Conservation (phyloP, 1,140 invertebrate species). For the Globodera ellingtonae region DNA sequence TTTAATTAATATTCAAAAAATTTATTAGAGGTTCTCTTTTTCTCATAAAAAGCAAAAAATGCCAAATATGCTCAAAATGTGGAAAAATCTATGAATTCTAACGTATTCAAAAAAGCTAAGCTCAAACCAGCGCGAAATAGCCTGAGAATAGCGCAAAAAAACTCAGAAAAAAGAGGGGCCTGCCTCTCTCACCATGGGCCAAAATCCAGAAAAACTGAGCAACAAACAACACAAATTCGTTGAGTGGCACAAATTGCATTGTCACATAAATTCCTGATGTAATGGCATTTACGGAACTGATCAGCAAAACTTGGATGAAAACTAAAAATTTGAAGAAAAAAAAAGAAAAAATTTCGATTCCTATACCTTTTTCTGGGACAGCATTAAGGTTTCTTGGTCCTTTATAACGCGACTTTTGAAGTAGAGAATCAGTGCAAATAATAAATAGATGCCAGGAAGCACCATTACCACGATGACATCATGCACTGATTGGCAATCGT, state of each 20-base stretch:
- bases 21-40: not conserved
- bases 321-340: slow-evolving; percentile 23
- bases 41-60: too few relatives aligned
- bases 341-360: too few relatives aligned
- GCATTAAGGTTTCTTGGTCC: not conserved
- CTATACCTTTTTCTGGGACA: not conserved
- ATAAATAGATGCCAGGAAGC: slow-evolving; percentile 21
- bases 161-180: too few relatives aligned
- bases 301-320: slow-evolving; percentile 40
- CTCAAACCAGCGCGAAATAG: too few relatives aligned
- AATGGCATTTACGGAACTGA: slow-evolving; percentile 31
- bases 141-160: too few relatives aligned
- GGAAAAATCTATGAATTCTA: not conserved
- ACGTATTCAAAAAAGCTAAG: too few relatives aligned
- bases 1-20: too few relatives aligned
- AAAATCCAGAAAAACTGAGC: slow-evolving; percentile 30
- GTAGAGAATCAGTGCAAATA: slow-evolving; percentile 28
- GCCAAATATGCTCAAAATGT: too few relatives aligned
- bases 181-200: slow-evolving; percentile 26
- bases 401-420: slow-evolving; percentile 13
- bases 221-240: slow-evolving; percentile 22
- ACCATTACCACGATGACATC: not conserved
- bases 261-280: slow-evolving; percentile 30
- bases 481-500: slow-evolving; percentile 22
- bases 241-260: slow-evolving; percentile 34